A percentile compares a stretch with the other conserved stretches of the same genome.
These are phyloP conservation scores for Microcebus griseorufus DNA, from an alignment of 2,113 vertebrate genomes.

Conservation along the genomic window DNA sequence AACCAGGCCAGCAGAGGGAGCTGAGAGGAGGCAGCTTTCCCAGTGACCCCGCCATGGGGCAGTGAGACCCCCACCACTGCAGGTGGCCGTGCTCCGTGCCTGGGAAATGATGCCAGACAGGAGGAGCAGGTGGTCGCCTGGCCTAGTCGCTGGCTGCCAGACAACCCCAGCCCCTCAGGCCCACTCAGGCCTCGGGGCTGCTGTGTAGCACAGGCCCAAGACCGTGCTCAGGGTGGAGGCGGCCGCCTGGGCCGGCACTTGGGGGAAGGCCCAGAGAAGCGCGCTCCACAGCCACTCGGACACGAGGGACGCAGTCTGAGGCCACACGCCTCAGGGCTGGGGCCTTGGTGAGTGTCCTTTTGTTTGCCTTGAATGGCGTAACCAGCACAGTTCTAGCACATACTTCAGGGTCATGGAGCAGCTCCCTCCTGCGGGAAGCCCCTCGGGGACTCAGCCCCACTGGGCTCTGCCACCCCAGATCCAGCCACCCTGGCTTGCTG, in stretches of 20 bases:
- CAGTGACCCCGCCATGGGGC: rapidly evolving
- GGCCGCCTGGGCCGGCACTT: rapidly evolving
- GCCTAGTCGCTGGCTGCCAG: rapidly evolving
- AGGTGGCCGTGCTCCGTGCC: rapidly evolving
- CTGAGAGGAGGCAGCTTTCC: background rate
- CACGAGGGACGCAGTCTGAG: rapidly evolving
- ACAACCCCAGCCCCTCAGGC: no score
- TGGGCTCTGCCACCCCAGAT: background rate
- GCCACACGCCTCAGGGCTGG: background rate
- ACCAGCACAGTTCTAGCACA: background rate
- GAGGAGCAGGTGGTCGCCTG: background rate
- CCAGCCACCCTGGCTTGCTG: background rate
- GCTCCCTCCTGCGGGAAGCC: background rate
- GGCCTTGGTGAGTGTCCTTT: background rate
- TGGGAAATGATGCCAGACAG: rapidly evolving
- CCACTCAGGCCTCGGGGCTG: background rate
- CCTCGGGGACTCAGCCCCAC: no score
- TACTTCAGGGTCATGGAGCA: background rate
- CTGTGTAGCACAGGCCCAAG: rapidly evolving
- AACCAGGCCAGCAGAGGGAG: background rate
- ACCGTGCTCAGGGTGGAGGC: rapidly evolving
- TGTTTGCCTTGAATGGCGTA: rapidly evolving
- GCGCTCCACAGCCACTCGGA: rapidly evolving
- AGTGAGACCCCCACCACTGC: rapidly evolving
- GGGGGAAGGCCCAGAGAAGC: background rate